Conservation (phyloP, 2,113 vertebrate species). For the Psilopogon haemacephalus region DNA sequence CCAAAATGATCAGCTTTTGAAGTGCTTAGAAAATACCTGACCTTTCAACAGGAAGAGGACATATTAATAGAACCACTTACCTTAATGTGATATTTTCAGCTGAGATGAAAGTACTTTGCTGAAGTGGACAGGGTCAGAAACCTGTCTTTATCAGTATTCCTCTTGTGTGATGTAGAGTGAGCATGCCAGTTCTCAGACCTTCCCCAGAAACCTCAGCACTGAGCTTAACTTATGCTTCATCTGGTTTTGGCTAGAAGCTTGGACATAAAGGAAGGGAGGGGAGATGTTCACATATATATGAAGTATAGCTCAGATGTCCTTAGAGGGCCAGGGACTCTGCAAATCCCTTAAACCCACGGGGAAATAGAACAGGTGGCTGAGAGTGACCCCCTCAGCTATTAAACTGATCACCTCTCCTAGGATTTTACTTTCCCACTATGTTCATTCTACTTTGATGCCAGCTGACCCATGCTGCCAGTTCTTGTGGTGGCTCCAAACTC, state of each 20-base stretch:
- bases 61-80: not conserved
- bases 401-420: not conserved
- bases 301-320: not conserved
- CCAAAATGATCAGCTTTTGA: not conserved
- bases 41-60: not conserved
- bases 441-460: not conserved
- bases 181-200: not conserved
- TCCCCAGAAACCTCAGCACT: not conserved
- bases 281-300: not conserved
- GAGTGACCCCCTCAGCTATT: not conserved
- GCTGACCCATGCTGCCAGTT: not conserved
- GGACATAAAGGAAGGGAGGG: not conserved
- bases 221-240: not conserved
- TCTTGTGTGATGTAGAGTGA: not conserved
- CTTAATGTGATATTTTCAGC: not conserved
- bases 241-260: not conserved
- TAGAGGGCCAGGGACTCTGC: not conserved
- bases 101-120: not conserved
- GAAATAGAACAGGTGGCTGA: not conserved
- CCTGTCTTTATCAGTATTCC: not conserved
- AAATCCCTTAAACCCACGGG: not conserved
- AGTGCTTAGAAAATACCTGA: not conserved
- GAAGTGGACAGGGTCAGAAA: not conserved
- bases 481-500: not conserved
- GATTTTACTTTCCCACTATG: not conserved